Base-by-base conservation (phyloP, 2,888 invertebrate genomes). In the Apotomis capreana region DNA sequence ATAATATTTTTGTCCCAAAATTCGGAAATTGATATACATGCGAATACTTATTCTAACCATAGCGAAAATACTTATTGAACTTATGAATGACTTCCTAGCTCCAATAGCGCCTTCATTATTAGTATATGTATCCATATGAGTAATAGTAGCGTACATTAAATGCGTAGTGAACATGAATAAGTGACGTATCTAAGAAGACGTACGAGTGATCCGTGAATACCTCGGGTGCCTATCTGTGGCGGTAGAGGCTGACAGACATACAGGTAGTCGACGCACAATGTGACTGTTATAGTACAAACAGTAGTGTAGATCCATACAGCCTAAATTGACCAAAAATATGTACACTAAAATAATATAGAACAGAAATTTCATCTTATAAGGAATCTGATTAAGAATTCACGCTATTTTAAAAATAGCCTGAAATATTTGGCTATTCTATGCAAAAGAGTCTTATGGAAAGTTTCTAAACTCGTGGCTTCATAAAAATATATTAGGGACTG, bases 181-280 rank as follows among this genome's bases (percentile, higher is more conserved):
- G 62, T 69, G 69, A 57, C 36, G 58, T 26, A 55, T 59, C 49
- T 63, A 69, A 9, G 46, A 13, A 12, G 57, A 69, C 62, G 62
- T 15, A 69, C 62, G 49, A 51, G 69, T 69, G 69, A 51, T 36
- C 26, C 26, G 54, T 65, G 65, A 57, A 44, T 57, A 26, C 13
- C 13, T 12, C 5, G 4, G 26, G 44, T 46, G 55, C n/a, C 12
- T 5, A 46, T 8, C 37, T 15, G 40, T 55, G 61, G 36, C 51
- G 13, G 5, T 15, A 54, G 15, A 51, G 52, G 12, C 44, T 57
- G 65, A 46, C 44, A 57, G 65, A 65, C 65, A 57, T 65, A 65
- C 55, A 65, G 10, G 12, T 40, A 55, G 44, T 64, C 54, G 54
- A 64, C 52, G 15, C 55, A 65, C 65, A 46, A 57, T 46, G 65